phyloP scores from a whole-genome alignment of 2,113 vertebrate genomes.

The Ovibos moschatus region DNA sequence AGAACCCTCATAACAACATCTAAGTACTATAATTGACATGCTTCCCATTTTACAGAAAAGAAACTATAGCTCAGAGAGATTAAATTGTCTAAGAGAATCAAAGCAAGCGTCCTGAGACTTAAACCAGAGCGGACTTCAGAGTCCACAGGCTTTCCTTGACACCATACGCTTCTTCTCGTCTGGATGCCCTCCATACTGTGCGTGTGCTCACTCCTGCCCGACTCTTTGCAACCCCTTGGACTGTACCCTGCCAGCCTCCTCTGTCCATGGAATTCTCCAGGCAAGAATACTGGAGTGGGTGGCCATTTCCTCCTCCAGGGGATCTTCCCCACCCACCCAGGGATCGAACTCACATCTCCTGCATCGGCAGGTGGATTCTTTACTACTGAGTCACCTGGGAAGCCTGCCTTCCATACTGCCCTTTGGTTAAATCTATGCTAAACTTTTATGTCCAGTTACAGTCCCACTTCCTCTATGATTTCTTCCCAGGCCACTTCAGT shows the following conservation, averaged over 20 bases:
- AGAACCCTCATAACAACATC: neutral
- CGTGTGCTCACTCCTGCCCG: neutral
- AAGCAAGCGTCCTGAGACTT: neutral
- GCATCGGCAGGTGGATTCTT: neutral
- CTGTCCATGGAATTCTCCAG: neutral
- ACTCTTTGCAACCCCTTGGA: neutral
- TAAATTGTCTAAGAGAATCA: neutral
- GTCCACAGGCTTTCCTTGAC: neutral
- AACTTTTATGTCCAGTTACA: neutral
- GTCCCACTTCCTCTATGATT: neutral
- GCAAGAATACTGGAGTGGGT: neutral
- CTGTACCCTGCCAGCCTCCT: neutral
- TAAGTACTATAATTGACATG: neutral
- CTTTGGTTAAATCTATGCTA: neutral
- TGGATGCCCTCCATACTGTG: neutral
- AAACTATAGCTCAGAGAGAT: neutral
- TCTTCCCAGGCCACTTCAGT: neutral
- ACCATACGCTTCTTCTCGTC: neutral
- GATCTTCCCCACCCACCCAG: neutral
- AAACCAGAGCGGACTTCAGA: neutral
- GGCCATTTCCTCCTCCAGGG: neutral
- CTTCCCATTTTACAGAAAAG: neutral
- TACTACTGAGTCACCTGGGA: neutral
- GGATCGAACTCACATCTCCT: neutral
- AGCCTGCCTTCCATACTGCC: neutral